These are phyloP conservation scores for Parauchenoglanis ngamensis DNA, from an alignment of 2,797 vertebrate genomes.

Conservation along the genomic window DNA sequence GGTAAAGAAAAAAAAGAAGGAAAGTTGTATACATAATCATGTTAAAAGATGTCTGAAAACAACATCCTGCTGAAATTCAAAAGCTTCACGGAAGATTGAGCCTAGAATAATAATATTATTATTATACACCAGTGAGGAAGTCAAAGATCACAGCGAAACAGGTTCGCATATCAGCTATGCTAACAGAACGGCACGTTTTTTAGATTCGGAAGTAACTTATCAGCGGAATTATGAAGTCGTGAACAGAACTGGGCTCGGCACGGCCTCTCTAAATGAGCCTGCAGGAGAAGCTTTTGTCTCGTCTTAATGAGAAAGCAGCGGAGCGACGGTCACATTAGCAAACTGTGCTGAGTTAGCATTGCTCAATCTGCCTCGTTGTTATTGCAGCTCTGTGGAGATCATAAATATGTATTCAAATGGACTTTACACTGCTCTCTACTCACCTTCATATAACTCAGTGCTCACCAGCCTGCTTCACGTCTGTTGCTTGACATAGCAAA, in stretches of 20 bases:
- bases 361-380: slow-evolving; percentile 18
- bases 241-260: background rate
- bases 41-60: background rate
- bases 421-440: background rate
- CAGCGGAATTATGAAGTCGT: background rate
- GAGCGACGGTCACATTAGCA: slow-evolving; percentile 17
- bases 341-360: slow-evolving; percentile 22
- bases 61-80: background rate
- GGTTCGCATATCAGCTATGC: background rate
- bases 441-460: background rate
- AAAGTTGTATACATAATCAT: background rate
- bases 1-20: too few relatives aligned
- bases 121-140: background rate
- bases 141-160: background rate
- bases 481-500: background rate
- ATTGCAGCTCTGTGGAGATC: slow-evolving; percentile 22
- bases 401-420: slow-evolving; percentile 33
- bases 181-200: background rate
- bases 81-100: background rate
- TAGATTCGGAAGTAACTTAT: slow-evolving; percentile 2
- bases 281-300: slow-evolving; percentile 25
- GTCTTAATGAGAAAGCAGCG: slow-evolving; percentile 21
- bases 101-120: background rate
- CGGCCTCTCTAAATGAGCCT: slow-evolving; percentile 4
- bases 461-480: background rate